These are phyloP conservation scores for Melanotaenia boesemani DNA, from an alignment of 2,797 vertebrate species.

Conservation along the genomic window DNA sequence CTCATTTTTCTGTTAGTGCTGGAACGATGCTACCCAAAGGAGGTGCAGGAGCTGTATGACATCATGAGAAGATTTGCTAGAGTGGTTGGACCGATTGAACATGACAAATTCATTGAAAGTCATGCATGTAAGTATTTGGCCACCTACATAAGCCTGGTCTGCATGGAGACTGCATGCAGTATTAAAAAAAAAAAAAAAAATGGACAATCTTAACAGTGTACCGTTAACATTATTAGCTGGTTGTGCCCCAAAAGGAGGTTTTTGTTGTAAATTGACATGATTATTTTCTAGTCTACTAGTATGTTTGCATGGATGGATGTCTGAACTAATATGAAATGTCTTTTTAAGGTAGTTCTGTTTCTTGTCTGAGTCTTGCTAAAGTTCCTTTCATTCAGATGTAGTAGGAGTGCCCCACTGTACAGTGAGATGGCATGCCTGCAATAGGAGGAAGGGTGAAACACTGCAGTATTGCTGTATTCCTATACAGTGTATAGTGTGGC, in stretches of 20 bases:
- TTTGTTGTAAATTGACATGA: neutral
- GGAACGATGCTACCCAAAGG: slow-evolving; percentile 96
- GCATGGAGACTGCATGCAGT: neutral
- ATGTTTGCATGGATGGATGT: neutral
- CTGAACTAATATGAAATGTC: neutral
- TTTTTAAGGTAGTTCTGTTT: neutral
- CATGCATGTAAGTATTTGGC: slow-evolving; percentile 89
- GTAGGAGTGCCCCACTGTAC: neutral
- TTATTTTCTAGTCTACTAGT: neutral
- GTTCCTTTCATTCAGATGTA: neutral
- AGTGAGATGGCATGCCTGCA: no score
- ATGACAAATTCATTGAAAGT: slow-evolving; percentile 98
- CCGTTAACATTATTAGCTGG: neutral
- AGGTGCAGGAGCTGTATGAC: slow-evolving; percentile 95
- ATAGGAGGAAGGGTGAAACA: no score
- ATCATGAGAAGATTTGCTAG: slow-evolving; percentile 94
- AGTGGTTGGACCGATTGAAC: slow-evolving; percentile 91
- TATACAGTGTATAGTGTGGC: no score
- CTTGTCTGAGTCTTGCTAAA: neutral
- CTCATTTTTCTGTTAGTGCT: slow-evolving; percentile 81
- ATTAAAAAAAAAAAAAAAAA: slow-evolving; percentile 8
- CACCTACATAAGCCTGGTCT: neutral
- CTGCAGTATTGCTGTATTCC: no score
- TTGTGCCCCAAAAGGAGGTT: neutral
- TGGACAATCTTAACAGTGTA: neutral